phyloP scores from a whole-genome alignment of 2,888 invertebrate species.

The Sclerodermus sp. region DNA sequence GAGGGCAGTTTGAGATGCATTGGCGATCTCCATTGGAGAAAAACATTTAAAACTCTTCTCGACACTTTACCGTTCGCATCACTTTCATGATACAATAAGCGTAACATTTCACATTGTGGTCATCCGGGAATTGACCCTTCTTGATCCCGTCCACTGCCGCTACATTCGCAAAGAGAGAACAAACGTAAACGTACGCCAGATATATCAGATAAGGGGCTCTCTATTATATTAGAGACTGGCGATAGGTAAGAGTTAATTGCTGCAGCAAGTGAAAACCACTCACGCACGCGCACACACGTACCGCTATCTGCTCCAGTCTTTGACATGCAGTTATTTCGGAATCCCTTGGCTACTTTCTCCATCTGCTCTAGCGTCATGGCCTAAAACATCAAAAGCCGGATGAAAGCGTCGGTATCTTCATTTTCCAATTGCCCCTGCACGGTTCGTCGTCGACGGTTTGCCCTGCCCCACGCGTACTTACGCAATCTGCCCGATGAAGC shows the following conservation, averaged over 20 bases:
- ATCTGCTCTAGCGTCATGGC: constrained; percentile 62
- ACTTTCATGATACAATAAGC: constrained; percentile 60
- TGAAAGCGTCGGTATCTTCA: neutral
- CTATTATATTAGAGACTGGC: no score
- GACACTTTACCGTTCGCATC: constrained; percentile 59
- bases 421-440: no score
- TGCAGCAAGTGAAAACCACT: no score
- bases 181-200: no score
- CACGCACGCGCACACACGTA: no score
- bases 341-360: constrained; percentile 64
- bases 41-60: neutral
- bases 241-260: no score
- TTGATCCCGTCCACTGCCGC: constrained; percentile 22
- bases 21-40: no score
- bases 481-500: no score
- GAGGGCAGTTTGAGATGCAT: no score
- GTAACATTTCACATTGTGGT: constrained; percentile 58
- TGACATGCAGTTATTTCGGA: constrained; percentile 68
- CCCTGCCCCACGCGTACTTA: no score
- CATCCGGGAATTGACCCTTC: constrained; percentile 35
- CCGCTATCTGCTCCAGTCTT: constrained; percentile 66
- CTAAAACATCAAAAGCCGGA: constrained; percentile 14
- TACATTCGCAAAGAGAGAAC: neutral
- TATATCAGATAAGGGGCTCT: no score
- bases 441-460: no score